A percentile compares a stretch with the other conserved stretches of the same genome.
phyloP scores from a whole-genome alignment of 2,888 invertebrate genomes.

The Eudemis profundana region DNA sequence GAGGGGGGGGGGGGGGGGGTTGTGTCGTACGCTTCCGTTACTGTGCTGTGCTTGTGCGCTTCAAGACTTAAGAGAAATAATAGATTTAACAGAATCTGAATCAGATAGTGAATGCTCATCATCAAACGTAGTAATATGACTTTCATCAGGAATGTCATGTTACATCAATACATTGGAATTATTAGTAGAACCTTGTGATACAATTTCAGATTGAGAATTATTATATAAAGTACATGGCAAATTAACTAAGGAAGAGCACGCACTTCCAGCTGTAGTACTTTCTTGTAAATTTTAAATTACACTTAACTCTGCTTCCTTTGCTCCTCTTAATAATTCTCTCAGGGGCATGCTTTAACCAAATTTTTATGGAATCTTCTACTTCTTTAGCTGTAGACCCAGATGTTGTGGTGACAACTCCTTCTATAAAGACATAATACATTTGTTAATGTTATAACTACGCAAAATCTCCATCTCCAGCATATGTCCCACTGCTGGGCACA shows the following conservation, averaged over 20 bases:
- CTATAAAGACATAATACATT: neutral
- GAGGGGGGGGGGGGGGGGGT: no score
- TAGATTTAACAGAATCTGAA: neutral
- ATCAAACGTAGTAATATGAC: no score
- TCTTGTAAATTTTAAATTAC: neutral
- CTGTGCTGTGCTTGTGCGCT: no score
- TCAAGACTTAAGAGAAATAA: neutral
- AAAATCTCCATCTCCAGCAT: no score
- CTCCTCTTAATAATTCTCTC: neutral
- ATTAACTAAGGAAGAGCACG: neutral
- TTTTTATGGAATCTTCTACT: neutral
- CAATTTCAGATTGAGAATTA: no score
- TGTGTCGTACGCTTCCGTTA: no score
- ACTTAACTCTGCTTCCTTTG: neutral
- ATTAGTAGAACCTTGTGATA: no score
- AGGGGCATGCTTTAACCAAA: slow-evolving; percentile 2
- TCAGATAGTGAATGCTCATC: slow-evolving; percentile 6
- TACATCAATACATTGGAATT: no score
- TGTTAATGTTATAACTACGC: neutral
- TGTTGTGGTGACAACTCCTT: neutral
- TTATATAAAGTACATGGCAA: slow-evolving; percentile 4
- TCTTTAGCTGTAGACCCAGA: neutral
- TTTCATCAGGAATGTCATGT: no score
- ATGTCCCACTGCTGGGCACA: no score
- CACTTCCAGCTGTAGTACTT: neutral